Conservation (phyloP, 2,888 invertebrate species). For the Drosophila setosimentum region DNA sequence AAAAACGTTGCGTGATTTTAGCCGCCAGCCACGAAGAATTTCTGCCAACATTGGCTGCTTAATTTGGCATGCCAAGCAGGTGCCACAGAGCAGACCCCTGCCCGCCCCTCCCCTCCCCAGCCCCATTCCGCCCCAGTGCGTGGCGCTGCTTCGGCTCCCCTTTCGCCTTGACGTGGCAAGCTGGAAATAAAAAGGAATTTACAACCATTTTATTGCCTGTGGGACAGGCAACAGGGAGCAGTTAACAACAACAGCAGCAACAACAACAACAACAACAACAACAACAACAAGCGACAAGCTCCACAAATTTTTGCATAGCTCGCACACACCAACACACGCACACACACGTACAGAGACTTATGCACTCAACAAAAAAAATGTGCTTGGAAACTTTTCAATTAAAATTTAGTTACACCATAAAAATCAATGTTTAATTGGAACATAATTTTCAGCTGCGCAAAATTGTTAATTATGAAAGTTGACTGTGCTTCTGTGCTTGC, state of each 20-base stretch:
- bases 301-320: conserved; percentile 57
- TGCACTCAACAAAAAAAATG: not conserved
- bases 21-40: conserved; percentile 40
- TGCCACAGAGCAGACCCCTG: conserved; percentile 36
- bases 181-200: conserved; percentile 67
- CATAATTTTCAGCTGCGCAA: not conserved
- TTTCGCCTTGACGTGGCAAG: conserved; percentile 35
- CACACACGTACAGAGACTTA: not conserved
- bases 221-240: conserved; percentile 42
- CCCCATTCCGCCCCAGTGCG: conserved; percentile 2
- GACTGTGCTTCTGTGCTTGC: not conserved
- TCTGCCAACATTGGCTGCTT: conserved; percentile 43
- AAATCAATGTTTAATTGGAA: not conserved
- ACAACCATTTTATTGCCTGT: conserved; percentile 69
- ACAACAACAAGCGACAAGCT: conserved; percentile 11
- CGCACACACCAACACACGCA: conserved; percentile 8
- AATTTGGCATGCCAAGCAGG: conserved; percentile 76
- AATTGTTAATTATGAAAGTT: not conserved
- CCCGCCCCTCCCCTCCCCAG: conserved; percentile 1
- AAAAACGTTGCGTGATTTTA: conserved; percentile 58
- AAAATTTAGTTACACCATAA: not conserved
- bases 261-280: not conserved
- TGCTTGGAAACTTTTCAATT: not conserved
- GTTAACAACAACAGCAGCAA: conserved; percentile 23
- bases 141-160: conserved; percentile 7